Evolutionary conservation across 2,888 invertebrate genomes (phyloP), one percentile per base, ranked within the genome.

Genomic region (Elysia crispata): DNA sequence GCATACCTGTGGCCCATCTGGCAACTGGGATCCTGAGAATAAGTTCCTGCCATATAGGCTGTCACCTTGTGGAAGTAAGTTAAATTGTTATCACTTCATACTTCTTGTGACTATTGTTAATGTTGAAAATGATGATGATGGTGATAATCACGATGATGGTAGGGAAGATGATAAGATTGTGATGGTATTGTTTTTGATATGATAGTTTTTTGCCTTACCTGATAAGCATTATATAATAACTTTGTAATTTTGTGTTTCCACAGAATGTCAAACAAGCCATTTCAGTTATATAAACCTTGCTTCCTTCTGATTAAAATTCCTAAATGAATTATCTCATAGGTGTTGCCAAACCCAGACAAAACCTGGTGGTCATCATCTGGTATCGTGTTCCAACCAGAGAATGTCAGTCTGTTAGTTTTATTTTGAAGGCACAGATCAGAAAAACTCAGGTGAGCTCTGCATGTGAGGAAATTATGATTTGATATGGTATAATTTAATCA

Each of bases 1-100:
- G 94, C 98, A 98, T 92, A 97, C 98, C 0, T 99, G 99, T 90
- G 98, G 98, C 13, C 97, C 97, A 67, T 98, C 98, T 94, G 99
- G 98, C 60, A 97, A 97, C 93, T 99, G 98, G 98, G 85, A 89
- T 57, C 85, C 86, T 23, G 75, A 75, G 18, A 69, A 69, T 23
- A 79, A 74, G 49, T 84, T 83, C 67, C 72, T 83, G 76, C 78
- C 83, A 18, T 85, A 79, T 72, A 82, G 77, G 25, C 86, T 85
- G 64, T 88, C 89, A 60, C 82, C 88, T 20, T 89, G 89, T 85
- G 88, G 89, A 85, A 76, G 89, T 89, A 83, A 82, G 83, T 77
- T 25, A 5, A 11, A 41, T 41, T 11, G 11, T 3, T 41, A 41
- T 6, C 41, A 41, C 11, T 41, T 41, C n/a, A n/a, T n/a, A n/a